phyloP scores from a whole-genome alignment of 2,888 invertebrate genomes.

The Strigamia crassipes region DNA sequence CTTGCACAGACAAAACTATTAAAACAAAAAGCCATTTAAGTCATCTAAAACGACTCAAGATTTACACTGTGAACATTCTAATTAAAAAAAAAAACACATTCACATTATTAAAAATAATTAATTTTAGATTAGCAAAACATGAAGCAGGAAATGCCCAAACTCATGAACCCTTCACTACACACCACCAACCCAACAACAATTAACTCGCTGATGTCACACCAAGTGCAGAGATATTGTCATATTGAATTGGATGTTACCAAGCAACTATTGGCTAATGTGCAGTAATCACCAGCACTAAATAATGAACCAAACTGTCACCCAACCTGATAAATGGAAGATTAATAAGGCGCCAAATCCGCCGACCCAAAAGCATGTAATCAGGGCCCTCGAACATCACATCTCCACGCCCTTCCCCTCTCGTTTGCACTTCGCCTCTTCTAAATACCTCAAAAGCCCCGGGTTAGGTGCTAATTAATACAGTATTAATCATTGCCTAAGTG shows the following conservation, averaged over 20 bases:
- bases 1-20: not conserved
- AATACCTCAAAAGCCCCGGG: not conserved
- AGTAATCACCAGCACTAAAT: too few species aligned
- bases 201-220: not conserved
- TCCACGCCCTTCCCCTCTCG: not conserved
- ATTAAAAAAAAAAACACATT: too few species aligned
- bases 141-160: not conserved
- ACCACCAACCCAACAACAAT: not conserved
- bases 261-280: too few species aligned
- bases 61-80: too few species aligned
- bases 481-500: conserved; percentile 18
- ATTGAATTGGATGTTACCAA: too few species aligned
- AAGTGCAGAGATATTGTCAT: too few species aligned
- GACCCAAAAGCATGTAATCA: conserved; percentile 13
- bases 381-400: not conserved
- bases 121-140: not conserved
- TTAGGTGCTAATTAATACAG: conserved; percentile 19
- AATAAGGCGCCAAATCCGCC: conserved; percentile 2
- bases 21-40: not conserved
- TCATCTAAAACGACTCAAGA: not conserved
- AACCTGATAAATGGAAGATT: conserved; percentile 17
- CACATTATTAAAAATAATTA: not conserved
- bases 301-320: not conserved
- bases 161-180: not conserved
- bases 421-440: not conserved